Percentiles rank a stretch among this genome's conserved stretches.
Conservation (phyloP, 2,888 invertebrate genomes). For the Nebria salina region DNA sequence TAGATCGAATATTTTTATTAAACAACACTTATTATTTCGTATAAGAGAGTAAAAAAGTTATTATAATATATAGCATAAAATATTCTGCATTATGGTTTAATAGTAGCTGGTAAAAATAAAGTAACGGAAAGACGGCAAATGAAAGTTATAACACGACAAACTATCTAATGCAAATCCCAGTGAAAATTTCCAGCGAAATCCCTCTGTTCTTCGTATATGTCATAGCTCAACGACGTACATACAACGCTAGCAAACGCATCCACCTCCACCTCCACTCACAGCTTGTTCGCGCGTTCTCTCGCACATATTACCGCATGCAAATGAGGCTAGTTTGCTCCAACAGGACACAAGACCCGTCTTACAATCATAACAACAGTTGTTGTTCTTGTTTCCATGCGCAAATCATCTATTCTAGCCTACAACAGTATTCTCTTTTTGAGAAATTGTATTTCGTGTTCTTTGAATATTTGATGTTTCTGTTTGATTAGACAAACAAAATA, state of each 20-base stretch:
- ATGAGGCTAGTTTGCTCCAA: slow-evolving; percentile 23
- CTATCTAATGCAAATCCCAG: slow-evolving; percentile 35
- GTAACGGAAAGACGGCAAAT: background rate
- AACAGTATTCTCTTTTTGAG: background rate
- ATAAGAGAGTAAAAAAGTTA: too few relatives aligned
- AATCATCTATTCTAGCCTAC: background rate
- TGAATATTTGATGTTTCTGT: background rate
- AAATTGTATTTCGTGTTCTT: background rate
- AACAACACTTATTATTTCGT: too few relatives aligned
- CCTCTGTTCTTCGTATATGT: slow-evolving; percentile 27
- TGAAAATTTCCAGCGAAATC: slow-evolving; percentile 25
- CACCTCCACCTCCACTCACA: background rate
- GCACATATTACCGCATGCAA: slow-evolving; percentile 41
- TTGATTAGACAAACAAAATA: background rate
- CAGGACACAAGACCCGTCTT: background rate
- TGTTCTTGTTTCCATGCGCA: background rate
- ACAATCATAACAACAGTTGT: background rate
- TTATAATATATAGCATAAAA: too few relatives aligned
- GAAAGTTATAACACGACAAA: background rate
- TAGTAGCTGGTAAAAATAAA: too few relatives aligned
- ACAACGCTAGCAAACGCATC: background rate
- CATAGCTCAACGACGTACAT: slow-evolving; percentile 11
- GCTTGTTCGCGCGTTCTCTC: background rate
- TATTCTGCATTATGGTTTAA: too few relatives aligned
- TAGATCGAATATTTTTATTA: too few relatives aligned